Base-by-base conservation (phyloP, 2,113 vertebrate genomes). In the Scatophagus argus region DNA sequence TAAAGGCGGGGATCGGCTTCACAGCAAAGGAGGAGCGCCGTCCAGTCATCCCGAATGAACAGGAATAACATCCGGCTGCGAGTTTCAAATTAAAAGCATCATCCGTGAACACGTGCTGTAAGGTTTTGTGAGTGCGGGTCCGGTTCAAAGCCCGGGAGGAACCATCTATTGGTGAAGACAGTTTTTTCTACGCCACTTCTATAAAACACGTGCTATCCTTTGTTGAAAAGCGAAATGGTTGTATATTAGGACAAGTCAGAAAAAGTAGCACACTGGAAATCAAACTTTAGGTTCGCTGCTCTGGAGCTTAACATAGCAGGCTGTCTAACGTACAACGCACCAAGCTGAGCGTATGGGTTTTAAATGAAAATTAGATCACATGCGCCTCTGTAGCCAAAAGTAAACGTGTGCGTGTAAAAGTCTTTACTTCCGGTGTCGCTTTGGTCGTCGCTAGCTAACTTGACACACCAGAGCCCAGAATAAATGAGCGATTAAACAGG, bases 51-150 rank as follows among this genome's bases (percentile, higher is more conserved):
- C 0, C 21, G 4, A 0, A 3, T 1, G 14, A 51, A 11, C 29
- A 6, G 0, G 0, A 1, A 0, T 1, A 0, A 51, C 41, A 0
- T 85, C 86, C 73, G 73, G 64, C 7, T 0, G 1, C 0, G 7
- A 13, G 0, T 70, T 87, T 12, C 77, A 86, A 54, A 84, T 1
- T 82, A 88, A 87, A 19, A 51, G 0, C 9, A 0, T 12, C 5
- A 7, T 6, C 31, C 1, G 13, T 5, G n/a, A 27, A 51, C 49
- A 16, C 3, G 17, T 23, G 34, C 36, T 43, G 36, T 10, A 39
- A 39, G 0, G 5, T 27, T 39, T 25, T 5, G 2, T 29, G 27
- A 47, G n/a, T n/a, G n/a, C 34, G 34, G 34, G 6, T 14, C 14
- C 1, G 17, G 21, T 47, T n/a, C 8, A n/a, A 1, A 51, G 23